Conservation (phyloP, 2,888 invertebrate species). For the Brachyptera putata region DNA sequence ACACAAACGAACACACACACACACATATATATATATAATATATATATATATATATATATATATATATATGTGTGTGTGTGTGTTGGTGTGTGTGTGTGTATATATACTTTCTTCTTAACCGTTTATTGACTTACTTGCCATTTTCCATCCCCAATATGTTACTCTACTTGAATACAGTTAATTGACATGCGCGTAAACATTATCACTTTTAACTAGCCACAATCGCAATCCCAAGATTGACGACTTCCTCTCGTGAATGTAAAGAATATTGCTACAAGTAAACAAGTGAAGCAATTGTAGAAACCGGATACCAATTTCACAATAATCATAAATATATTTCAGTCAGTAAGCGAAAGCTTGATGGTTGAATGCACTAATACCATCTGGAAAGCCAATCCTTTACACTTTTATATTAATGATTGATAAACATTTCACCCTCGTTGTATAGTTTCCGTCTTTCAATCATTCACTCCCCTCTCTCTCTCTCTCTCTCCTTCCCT, state of each 20-base stretch:
- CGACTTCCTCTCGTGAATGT: neutral
- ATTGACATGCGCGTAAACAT: neutral
- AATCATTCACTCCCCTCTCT: too few species aligned
- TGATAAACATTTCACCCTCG: neutral
- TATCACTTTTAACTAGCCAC: neutral
- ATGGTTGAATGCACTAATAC: neutral
- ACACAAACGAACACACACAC: too few species aligned
- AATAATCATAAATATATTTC: too few species aligned
- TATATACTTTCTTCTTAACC: too few species aligned
- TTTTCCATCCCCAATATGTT: too few species aligned
- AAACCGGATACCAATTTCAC: neutral
- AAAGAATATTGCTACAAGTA: neutral
- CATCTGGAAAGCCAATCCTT: neutral
- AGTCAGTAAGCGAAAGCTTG: neutral
- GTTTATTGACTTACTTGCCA: too few species aligned
- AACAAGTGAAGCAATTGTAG: neutral
- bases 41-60: too few species aligned
- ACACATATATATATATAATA: too few species aligned
- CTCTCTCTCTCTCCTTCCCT: too few species aligned
- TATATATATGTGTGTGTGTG: too few species aligned
- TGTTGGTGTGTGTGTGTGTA: too few species aligned
- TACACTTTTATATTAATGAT: neutral
- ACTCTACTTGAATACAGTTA: too few species aligned
- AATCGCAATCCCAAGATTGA: neutral
- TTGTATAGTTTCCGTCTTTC: neutral